phyloP scores from a whole-genome alignment of 1,140 invertebrate genomes.

The Pseudomyrmex sp. region DNA sequence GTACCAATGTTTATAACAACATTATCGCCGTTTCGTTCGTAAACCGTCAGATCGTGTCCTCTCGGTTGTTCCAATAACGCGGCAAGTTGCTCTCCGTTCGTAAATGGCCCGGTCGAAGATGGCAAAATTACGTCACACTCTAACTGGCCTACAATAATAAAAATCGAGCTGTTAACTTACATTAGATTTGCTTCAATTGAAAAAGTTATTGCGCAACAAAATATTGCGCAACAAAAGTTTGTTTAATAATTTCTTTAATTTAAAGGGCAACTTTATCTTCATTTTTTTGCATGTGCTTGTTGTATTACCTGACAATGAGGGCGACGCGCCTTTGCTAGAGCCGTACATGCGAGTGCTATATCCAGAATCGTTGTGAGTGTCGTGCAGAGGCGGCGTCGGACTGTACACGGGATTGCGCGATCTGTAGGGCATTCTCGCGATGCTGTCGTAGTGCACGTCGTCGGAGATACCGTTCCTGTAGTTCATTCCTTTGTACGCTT shows the following conservation, averaged over 20 bases:
- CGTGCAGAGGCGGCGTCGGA: slow-evolving; percentile 81
- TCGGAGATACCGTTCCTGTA: slow-evolving; percentile 71
- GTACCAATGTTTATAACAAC: slow-evolving; percentile 79
- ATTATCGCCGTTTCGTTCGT: slow-evolving; percentile 77
- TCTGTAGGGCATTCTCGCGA: slow-evolving; percentile 81
- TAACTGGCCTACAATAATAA: slow-evolving; percentile 71
- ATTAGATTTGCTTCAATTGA: too few relatives aligned
- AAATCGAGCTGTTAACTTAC: neutral
- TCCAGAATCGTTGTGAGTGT: slow-evolving; percentile 91
- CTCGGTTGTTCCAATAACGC: slow-evolving; percentile 77
- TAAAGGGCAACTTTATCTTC: neutral
- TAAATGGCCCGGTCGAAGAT: slow-evolving; percentile 67
- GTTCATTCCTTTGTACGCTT: slow-evolving; percentile 66
- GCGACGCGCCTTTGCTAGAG: slow-evolving; percentile 91
- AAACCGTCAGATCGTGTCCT: slow-evolving; percentile 76
- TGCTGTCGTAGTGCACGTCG: slow-evolving; percentile 75
- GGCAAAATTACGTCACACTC: slow-evolving; percentile 79
- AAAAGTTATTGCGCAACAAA: too few relatives aligned
- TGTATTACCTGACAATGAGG: slow-evolving; percentile 88
- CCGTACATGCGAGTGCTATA: slow-evolving; percentile 92
- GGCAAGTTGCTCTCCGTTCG: slow-evolving; percentile 76
- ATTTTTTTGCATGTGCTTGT: neutral
- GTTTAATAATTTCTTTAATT: neutral
- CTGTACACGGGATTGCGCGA: slow-evolving; percentile 83
- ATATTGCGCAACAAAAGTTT: neutral